Conservation (phyloP, 1,140 invertebrate species). For the Tetramorium alpestre region DNA sequence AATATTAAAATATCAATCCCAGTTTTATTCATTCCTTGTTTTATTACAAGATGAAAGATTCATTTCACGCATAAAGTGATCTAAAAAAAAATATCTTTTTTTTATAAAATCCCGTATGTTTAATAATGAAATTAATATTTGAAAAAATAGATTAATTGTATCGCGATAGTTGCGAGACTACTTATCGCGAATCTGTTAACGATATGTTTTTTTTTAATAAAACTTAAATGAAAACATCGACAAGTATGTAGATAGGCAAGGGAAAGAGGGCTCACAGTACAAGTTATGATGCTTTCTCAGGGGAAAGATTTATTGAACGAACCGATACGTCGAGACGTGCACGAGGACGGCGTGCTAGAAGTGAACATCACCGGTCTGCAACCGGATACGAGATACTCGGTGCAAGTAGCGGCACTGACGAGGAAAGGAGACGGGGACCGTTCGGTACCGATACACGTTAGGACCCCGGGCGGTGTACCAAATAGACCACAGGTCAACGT, state of each 20-base stretch:
- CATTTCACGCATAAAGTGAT: background rate
- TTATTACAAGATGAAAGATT: background rate
- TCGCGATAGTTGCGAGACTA: background rate
- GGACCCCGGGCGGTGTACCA: slow-evolving; percentile 97
- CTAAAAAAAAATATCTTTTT: background rate
- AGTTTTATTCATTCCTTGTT: background rate
- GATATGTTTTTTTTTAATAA: background rate
- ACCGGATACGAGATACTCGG: slow-evolving; percentile 96
- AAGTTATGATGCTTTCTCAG: slow-evolving; percentile 82
- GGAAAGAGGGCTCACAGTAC: background rate
- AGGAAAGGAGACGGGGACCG: slow-evolving; percentile 97
- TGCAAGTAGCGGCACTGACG: slow-evolving; percentile 97
- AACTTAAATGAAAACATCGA: background rate
- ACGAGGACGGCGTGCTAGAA: slow-evolving; percentile 91
- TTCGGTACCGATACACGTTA: slow-evolving; percentile 92
- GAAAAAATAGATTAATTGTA: background rate
- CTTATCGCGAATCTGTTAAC: background rate
- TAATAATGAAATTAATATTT: background rate
- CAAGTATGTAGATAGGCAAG: background rate
- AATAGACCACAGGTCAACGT: slow-evolving; percentile 93
- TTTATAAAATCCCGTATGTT: background rate
- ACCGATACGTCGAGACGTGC: slow-evolving; percentile 93
- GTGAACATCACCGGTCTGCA: slow-evolving; percentile 95
- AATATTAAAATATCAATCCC: background rate
- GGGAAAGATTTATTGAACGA: slow-evolving; percentile 93